A percentile compares a stretch with the other conserved stretches of the same genome.
Evolutionary conservation across 2,797 vertebrate genomes (phyloP).

Genomic region (Trematomus bernacchii): DNA sequence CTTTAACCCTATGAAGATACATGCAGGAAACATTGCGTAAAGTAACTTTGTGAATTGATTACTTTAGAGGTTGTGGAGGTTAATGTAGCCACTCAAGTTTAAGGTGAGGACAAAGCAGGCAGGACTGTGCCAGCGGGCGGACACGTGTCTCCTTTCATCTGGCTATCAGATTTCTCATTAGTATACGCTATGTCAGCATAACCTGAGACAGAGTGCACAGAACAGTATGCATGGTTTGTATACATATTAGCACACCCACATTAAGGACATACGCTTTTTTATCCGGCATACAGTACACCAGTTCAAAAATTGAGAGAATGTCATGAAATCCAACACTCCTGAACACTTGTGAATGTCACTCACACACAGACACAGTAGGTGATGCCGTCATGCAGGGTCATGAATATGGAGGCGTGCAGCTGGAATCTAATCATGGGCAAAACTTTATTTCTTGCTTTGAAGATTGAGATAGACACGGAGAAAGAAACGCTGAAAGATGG

Average conservation of each 20-base stretch:
- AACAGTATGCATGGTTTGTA: background rate
- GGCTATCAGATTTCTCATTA: constrained; percentile 45
- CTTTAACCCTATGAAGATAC: background rate
- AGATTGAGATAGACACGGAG: constrained; percentile 10
- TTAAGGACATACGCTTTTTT: constrained; percentile 7
- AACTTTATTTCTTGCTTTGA: constrained; percentile 23
- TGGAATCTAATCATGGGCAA: constrained; percentile 56
- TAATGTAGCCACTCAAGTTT: constrained; percentile 26
- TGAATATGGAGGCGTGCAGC: constrained; percentile 70
- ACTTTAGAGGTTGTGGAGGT: constrained; percentile 3
- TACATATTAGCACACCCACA: constrained; percentile 33
- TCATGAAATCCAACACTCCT: constrained; percentile 36
- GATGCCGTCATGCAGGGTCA: constrained; percentile 41
- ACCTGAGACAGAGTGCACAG: constrained; percentile 16
- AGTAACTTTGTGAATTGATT: constrained; percentile 6
- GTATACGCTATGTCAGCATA: constrained; percentile 53
- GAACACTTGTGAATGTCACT: constrained; percentile 48
- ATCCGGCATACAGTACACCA: constrained; percentile 41
- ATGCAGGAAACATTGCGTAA: background rate
- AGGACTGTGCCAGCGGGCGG: constrained; percentile 17
- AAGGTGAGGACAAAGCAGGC: constrained; percentile 31
- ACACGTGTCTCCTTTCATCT: constrained; percentile 43
- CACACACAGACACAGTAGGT: constrained; percentile 44
- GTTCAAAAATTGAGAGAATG: constrained; percentile 30
- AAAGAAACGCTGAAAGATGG: background rate